Percentiles rank a stretch among this genome's conserved stretches.
phyloP scores from a whole-genome alignment of 2,113 vertebrate species.

The Pseudopipra pipra region DNA sequence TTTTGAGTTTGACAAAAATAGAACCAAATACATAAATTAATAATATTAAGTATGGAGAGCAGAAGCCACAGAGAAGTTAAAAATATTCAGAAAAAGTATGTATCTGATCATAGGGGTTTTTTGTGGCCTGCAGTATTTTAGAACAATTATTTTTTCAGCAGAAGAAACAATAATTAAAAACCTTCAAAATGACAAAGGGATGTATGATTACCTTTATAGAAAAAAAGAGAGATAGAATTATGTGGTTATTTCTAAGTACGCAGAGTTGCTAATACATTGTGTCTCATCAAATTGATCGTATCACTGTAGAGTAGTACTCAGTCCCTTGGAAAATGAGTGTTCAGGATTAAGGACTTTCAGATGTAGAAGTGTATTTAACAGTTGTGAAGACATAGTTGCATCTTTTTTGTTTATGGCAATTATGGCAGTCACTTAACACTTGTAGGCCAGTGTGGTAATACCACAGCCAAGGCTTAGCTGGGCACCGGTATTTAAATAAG shows the following conservation, averaged over 20 bases:
- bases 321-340: background rate
- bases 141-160: background rate
- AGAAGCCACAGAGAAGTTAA: background rate
- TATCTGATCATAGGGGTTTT: rapidly evolving
- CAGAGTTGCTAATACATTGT: background rate
- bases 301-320: background rate
- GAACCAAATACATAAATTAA: background rate
- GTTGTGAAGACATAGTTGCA: background rate
- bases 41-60: background rate
- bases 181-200: background rate
- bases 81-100: background rate
- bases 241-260: background rate
- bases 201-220: background rate
- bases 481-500: background rate
- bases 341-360: background rate
- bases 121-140: background rate
- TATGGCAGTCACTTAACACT: background rate
- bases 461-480: background rate
- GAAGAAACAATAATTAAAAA: background rate
- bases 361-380: background rate
- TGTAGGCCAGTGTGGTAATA: too few species aligned
- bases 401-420: background rate
- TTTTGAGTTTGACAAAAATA: background rate
- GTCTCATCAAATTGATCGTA: rapidly evolving
- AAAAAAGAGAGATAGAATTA: background rate